Evolutionary conservation across 2,888 invertebrate species (phyloP), one percentile per base, ranked within the genome.

Genomic region (Scaptomyza reducta): DNA sequence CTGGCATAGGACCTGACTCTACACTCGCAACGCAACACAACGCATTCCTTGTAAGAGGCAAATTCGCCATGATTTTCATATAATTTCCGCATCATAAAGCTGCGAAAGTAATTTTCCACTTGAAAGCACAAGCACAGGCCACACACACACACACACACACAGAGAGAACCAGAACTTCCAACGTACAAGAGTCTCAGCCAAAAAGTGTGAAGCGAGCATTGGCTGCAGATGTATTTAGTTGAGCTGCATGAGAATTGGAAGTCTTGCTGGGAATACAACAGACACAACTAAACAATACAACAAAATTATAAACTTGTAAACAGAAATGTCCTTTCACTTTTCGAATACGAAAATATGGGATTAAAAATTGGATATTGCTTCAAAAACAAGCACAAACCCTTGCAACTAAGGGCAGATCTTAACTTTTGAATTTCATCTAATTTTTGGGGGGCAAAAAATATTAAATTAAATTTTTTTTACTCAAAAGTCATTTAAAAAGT

Each of bases 21-120:
- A 22, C 22, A 38, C 53, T 42, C 46, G 33, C 65, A 44, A 18
- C 22, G 22, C 22, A n/a, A n/a, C n/a, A n/a, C n/a, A n/a, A 6
- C 44, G 61, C 82, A 81, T 82, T 81, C 85, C 82, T 82, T 87
- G 85, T 63, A 84, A 87, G 85, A 87, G 82, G 87, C 82, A 83
- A 83, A 83, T 88, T 85, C 88, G 88, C 87, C 90, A 89, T 90
- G 90, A 90, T 90, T 90, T 90, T 89, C 90, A 89, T 90, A 90
- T 90, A 90, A 90, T 90, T 90, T 90, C 90, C 90, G 90, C 90
- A 88, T 90, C 90, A 90, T 90, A 90, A 90, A 90, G 87, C 90
- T 89, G 89, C 84, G 88, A 90, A 90, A 90, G 90, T 90, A 90
- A 90, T 90, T 90, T 90, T 90, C 90, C 90, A 90, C 90, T 90